Conservation (phyloP, 2,888 invertebrate species). For the Hedychridium roseum region DNA sequence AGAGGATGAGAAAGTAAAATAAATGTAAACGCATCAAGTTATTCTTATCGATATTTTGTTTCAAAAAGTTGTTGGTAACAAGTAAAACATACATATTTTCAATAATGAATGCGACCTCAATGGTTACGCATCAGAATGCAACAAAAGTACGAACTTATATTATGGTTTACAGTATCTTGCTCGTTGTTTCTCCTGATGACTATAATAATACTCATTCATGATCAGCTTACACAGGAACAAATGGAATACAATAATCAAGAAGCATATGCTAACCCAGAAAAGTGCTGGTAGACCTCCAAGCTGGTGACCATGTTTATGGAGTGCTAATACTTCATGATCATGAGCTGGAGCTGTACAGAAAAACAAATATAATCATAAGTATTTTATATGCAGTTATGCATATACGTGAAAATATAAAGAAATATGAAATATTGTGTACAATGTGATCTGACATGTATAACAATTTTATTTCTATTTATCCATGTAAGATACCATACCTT, state of each 20-base stretch:
- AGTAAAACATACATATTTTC: too few relatives aligned
- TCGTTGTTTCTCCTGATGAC: slow-evolving; percentile 74
- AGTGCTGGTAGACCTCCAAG: slow-evolving; percentile 88
- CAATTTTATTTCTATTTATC: slow-evolving; percentile 8
- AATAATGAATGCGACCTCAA: too few relatives aligned
- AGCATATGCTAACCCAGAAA: slow-evolving; percentile 91
- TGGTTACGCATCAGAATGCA: neutral
- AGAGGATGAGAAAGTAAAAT: too few relatives aligned
- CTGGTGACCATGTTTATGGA: slow-evolving; percentile 90
- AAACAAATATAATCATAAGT: neutral
- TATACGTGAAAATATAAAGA: neutral
- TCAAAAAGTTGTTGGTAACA: too few relatives aligned
- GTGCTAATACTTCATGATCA: slow-evolving; percentile 87
- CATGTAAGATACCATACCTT: slow-evolving; percentile 64
- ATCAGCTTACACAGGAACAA: slow-evolving; percentile 91
- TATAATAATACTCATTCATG: slow-evolving; percentile 68
- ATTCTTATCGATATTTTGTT: too few relatives aligned
- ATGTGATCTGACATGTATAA: slow-evolving; percentile 2
- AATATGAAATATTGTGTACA: too few relatives aligned
- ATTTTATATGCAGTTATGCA: neutral
- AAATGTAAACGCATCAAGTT: too few relatives aligned
- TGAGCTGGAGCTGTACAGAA: slow-evolving; percentile 80
- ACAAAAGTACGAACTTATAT: slow-evolving; percentile 41
- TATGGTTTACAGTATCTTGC: slow-evolving; percentile 77
- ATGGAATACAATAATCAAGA: slow-evolving; percentile 90